phyloP scores from a whole-genome alignment of 1,140 invertebrate genomes.

The Drosophila nannoptera region DNA sequence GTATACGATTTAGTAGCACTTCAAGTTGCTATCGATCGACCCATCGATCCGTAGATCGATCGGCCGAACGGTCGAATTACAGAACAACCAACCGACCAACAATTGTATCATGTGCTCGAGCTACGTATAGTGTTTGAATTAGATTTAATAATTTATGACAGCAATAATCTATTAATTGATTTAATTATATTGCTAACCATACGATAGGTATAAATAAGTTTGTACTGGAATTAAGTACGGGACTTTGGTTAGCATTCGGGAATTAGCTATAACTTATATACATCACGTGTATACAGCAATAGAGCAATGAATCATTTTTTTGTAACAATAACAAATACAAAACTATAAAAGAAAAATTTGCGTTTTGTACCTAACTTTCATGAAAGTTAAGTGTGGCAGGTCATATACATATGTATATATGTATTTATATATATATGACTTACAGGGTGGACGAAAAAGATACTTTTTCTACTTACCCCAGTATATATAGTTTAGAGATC shows the following conservation, averaged over 20 bases:
- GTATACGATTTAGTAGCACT: constrained; percentile 55
- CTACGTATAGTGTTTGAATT: constrained; percentile 59
- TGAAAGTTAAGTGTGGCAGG: not conserved
- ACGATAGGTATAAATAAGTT: constrained; percentile 39
- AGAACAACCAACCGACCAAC: constrained; percentile 28
- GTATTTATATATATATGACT: too few relatives aligned
- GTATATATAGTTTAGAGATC: too few relatives aligned
- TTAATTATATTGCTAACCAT: constrained; percentile 59
- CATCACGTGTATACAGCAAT: constrained; percentile 30
- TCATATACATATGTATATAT: not conserved
- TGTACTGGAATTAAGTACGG: constrained; percentile 18
- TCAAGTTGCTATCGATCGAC: constrained; percentile 49
- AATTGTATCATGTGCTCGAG: constrained; percentile 44
- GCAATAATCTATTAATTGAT: constrained; percentile 66
- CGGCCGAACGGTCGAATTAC: constrained; percentile 11
- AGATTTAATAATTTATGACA: constrained; percentile 77
- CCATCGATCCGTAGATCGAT: constrained; percentile 5
- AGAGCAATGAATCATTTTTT: constrained; percentile 55
- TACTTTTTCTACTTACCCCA: too few relatives aligned
- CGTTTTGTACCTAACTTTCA: not conserved
- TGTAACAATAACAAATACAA: constrained; percentile 51
- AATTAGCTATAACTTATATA: constrained; percentile 36
- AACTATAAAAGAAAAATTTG: constrained; percentile 11
- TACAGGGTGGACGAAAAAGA: too few relatives aligned
- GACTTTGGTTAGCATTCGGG: constrained; percentile 30